phyloP scores from a whole-genome alignment of 2,113 vertebrate species.

The Sapajus apella region DNA sequence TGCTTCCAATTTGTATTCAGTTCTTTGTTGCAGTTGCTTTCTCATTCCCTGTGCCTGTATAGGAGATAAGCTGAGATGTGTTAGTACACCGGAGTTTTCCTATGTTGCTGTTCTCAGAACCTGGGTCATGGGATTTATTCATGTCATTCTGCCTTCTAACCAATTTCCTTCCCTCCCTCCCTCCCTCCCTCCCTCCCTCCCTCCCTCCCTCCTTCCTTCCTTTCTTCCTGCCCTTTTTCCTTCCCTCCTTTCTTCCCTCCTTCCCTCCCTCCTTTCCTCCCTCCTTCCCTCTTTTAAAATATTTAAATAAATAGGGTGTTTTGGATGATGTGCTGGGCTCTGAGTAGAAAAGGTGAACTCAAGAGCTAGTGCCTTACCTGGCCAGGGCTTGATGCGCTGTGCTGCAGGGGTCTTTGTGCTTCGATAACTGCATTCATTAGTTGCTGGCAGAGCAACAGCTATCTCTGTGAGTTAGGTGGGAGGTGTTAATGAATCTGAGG shows the following conservation, averaged over 20 bases:
- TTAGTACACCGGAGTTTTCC: background rate
- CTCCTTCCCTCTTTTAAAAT: background rate
- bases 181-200: too few species aligned
- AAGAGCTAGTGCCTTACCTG: background rate
- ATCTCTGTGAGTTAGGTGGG: background rate
- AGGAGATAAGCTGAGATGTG: background rate
- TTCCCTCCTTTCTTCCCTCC: background rate
- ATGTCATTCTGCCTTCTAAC: background rate
- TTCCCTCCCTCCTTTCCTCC: too few species aligned
- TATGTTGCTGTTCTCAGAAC: background rate
- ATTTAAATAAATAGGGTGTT: background rate
- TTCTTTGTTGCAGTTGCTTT: background rate
- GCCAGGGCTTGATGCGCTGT: accelerated
- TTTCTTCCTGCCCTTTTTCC: too few species aligned
- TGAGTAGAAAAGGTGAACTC: background rate
- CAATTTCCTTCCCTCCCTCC: background rate
- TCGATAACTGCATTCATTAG: background rate
- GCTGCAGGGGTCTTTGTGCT: background rate
- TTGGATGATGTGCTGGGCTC: background rate
- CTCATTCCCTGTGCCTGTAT: background rate
- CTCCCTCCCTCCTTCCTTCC: background rate
- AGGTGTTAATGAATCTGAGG: constrained; percentile 46
- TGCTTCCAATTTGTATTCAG: background rate
- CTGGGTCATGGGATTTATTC: background rate
- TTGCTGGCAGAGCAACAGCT: background rate